A percentile compares a stretch with the other conserved stretches of the same genome.
These are phyloP conservation scores for Flabesymbios commensalis DNA, from an alignment of 2,888 invertebrate genomes.

Conservation along the genomic window DNA sequence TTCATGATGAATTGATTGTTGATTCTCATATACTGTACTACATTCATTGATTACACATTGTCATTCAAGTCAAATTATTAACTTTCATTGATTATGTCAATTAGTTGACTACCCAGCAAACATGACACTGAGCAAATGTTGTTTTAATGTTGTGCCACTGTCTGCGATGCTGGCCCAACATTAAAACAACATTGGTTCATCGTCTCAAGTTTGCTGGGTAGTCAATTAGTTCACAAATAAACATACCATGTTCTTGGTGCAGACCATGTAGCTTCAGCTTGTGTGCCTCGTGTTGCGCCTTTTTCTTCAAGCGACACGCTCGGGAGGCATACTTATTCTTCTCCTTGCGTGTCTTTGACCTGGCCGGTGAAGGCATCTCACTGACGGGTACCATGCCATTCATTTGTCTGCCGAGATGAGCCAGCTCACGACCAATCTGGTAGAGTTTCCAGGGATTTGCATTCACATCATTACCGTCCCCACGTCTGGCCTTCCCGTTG, in stretches of 20 bases:
- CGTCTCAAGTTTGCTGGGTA: too few species aligned
- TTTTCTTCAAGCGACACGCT: slow-evolving; percentile 95
- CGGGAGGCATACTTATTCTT: slow-evolving; percentile 96
- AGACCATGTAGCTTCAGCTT: slow-evolving; percentile 93
- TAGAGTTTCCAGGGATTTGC: slow-evolving; percentile 91
- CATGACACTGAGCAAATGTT: too few species aligned
- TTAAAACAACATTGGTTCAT: too few species aligned
- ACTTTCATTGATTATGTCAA: too few species aligned
- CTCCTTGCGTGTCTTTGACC: slow-evolving; percentile 73
- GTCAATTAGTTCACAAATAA: too few species aligned
- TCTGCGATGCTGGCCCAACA: too few species aligned
- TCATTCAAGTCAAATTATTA: too few species aligned
- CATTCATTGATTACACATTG: too few species aligned
- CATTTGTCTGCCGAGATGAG: slow-evolving; percentile 86
- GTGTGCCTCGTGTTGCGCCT: slow-evolving; percentile 98
- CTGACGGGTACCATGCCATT: slow-evolving; percentile 93
- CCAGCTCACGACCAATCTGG: slow-evolving; percentile 88
- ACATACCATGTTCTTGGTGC: slow-evolving; percentile 88
- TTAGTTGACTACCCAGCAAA: too few species aligned
- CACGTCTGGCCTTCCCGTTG: slow-evolving; percentile 78
- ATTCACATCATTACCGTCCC: slow-evolving; percentile 95
- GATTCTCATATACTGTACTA: not conserved
- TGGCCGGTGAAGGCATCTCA: slow-evolving; percentile 19
- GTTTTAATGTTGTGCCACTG: too few species aligned
- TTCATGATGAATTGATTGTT: not conserved